These are phyloP conservation scores for Sminthurinus aureus DNA, from an alignment of 2,888 invertebrate genomes.

Conservation along the genomic window DNA sequence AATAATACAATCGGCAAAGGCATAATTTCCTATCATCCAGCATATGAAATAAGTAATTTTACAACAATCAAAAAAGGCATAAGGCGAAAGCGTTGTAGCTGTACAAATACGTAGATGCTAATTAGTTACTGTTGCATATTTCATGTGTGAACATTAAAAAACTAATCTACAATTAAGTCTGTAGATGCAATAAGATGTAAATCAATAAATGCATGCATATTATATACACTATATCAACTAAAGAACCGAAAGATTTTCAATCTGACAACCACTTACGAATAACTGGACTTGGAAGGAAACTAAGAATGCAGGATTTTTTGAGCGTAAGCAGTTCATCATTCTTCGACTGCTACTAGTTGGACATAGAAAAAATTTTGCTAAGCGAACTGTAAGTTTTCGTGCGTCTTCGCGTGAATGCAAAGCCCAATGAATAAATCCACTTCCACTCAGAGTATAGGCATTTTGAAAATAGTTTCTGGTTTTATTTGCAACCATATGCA, in stretches of 20 bases:
- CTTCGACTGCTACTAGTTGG: constrained; percentile 33
- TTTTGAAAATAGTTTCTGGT: constrained; percentile 33
- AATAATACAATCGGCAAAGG: constrained; percentile 23
- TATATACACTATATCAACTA: too few relatives aligned
- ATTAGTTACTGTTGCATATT: neutral
- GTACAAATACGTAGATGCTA: too few relatives aligned
- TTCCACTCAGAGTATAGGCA: constrained; percentile 48
- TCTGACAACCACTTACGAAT: constrained; percentile 45
- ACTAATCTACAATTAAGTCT: neutral
- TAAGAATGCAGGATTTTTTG: constrained; percentile 45
- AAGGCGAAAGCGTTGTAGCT: too few relatives aligned
- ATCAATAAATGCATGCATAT: too few relatives aligned
- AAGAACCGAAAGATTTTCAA: too few relatives aligned
- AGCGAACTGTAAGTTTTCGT: constrained; percentile 33
- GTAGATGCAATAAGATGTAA: too few relatives aligned
- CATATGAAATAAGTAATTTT: neutral
- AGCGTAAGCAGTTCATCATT: constrained; percentile 45
- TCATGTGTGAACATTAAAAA: neutral
- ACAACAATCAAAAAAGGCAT: neutral
- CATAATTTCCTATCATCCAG: constrained; percentile 1
- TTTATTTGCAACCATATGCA: constrained; percentile 38
- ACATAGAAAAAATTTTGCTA: constrained; percentile 47
- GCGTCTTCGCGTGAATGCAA: constrained; percentile 38
- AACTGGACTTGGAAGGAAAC: constrained; percentile 44
- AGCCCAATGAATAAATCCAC: constrained; percentile 51